These are phyloP conservation scores for Ctenomys sociabilis DNA, from an alignment of 2,113 vertebrate genomes.

Conservation along the genomic window DNA sequence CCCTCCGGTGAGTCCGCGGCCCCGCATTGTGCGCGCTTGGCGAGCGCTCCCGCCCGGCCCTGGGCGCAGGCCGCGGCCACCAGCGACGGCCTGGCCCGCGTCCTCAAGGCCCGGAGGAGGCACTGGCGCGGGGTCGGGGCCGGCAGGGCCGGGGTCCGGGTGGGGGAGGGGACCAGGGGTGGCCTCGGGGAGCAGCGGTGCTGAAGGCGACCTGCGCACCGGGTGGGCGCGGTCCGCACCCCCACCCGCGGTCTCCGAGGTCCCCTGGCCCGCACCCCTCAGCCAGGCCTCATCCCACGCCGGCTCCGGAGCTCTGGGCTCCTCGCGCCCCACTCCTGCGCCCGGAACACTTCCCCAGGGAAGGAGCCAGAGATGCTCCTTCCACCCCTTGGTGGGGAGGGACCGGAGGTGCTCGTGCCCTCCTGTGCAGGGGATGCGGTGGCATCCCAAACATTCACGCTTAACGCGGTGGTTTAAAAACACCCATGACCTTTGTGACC, in stretches of 20 bases:
- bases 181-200: not conserved
- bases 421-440: not conserved
- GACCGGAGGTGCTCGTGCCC: not conserved
- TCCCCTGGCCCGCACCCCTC: not conserved
- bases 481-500: conserved; percentile 64
- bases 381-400: not conserved
- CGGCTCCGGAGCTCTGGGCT: conserved; percentile 60
- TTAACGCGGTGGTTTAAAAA: not conserved
- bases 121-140: not conserved
- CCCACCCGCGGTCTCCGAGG: not conserved
- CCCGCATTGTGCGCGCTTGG: conserved; percentile 64
- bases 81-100: not conserved
- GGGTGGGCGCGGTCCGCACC: not conserved
- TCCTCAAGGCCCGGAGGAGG: conserved; percentile 68
- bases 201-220: not conserved
- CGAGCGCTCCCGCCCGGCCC: conserved; percentile 60
- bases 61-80: conserved; percentile 67
- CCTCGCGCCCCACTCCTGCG: not conserved
- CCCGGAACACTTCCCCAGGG: not conserved
- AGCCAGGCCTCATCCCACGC: conserved; percentile 63
- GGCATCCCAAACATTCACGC: conserved; percentile 14
- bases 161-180: not conserved
- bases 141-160: not conserved
- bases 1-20: not conserved
- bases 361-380: conserved; percentile 21